phyloP scores from a whole-genome alignment of 1,140 invertebrate genomes.

The Cotesia vestalis region DNA sequence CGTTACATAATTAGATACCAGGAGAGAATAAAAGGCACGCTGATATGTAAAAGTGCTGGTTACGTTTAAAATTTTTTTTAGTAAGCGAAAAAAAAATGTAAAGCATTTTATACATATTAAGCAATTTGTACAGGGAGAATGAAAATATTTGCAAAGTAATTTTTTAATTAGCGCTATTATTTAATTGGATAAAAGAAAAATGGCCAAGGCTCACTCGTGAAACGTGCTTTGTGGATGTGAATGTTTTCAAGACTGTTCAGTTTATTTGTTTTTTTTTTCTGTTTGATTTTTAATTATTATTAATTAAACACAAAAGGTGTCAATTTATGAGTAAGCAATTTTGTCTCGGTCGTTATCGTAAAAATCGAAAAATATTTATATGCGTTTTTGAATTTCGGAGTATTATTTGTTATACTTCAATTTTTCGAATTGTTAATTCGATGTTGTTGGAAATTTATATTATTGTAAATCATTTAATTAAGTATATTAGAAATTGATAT shows the following conservation, averaged over 20 bases:
- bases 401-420: constrained; percentile 23
- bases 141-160: neutral
- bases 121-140: constrained; percentile 14
- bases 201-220: constrained; percentile 4
- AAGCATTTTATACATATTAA: constrained; percentile 2
- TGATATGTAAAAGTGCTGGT: neutral
- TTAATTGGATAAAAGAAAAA: constrained; percentile 14
- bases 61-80: neutral
- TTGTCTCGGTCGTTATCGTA: neutral
- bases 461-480: constrained; percentile 12
- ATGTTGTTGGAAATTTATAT: constrained; percentile 5
- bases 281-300: constrained; percentile 12
- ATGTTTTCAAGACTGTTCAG: constrained; percentile 23
- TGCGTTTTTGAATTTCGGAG: neutral
- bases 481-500: neutral
- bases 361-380: constrained; percentile 20
- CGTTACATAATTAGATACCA: constrained; percentile 48
- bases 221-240: constrained; percentile 16
- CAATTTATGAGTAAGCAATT: neutral
- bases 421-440: neutral
- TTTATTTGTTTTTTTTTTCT: constrained; percentile 8
- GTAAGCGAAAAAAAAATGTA: neutral
- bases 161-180: constrained; percentile 16
- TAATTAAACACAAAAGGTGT: neutral
- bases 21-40: constrained; percentile 3